phyloP scores from a whole-genome alignment of 2,888 invertebrate species.

The Drosophila acutilabella region DNA sequence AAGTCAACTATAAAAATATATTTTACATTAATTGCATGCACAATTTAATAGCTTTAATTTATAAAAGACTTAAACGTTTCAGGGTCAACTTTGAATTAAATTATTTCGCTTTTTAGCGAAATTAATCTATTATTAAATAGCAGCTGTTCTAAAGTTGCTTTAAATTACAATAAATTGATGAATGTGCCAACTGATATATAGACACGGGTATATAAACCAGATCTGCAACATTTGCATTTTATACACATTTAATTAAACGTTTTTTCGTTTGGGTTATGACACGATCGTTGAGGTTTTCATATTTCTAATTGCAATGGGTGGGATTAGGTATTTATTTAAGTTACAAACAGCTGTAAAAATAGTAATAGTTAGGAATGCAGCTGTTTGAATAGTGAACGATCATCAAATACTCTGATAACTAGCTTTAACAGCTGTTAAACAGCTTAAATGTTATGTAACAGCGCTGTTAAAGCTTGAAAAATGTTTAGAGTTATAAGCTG shows the following conservation, averaged over 20 bases:
- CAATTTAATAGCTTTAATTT: slow-evolving; percentile 14
- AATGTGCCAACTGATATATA: slow-evolving; percentile 30
- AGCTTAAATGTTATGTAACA: neutral
- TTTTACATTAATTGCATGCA: slow-evolving; percentile 6
- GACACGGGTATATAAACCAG: slow-evolving; percentile 2
- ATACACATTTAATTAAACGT: slow-evolving; percentile 13
- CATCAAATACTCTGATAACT: slow-evolving; percentile 15
- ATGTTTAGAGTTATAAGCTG: neutral
- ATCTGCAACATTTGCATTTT: slow-evolving; percentile 10
- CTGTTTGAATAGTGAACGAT: slow-evolving; percentile 1
- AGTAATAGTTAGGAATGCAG: slow-evolving; percentile 2
- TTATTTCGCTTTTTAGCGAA: neutral
- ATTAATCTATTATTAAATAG: slow-evolving; percentile 30
- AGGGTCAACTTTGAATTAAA: slow-evolving; percentile 25
- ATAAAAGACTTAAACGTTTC: slow-evolving; percentile 21
- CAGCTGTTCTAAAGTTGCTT: neutral
- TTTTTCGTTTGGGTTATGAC: slow-evolving; percentile 26
- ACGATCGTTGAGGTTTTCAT: slow-evolving; percentile 2
- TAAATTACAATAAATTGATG: neutral
- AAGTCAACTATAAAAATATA: neutral
- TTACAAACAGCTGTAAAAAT: slow-evolving; percentile 1
- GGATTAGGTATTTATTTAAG: slow-evolving; percentile 8
- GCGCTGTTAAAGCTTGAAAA: neutral
- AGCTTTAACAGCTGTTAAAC: neutral
- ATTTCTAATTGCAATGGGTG: slow-evolving; percentile 9